Percentiles rank a stretch among this genome's conserved stretches.
Evolutionary conservation across 2,888 invertebrate species (phyloP).

Genomic region (Didymodactylos carnosus): DNA sequence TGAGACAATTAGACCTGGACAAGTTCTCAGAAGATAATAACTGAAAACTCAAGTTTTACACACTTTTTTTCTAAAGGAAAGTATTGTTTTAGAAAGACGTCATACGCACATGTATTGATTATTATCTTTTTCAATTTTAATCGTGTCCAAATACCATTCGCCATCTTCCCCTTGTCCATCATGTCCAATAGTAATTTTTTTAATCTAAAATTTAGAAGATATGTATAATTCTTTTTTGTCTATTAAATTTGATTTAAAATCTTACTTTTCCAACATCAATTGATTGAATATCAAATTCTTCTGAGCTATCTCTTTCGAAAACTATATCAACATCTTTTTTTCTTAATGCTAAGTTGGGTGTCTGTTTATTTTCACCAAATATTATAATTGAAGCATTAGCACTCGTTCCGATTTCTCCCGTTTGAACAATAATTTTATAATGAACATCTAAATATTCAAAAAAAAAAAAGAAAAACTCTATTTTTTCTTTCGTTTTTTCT

Average conservation of each 20-base stretch:
- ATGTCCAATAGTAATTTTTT: not conserved
- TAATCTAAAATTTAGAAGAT: not conserved
- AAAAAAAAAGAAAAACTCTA: too few relatives aligned
- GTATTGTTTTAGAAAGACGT: too few relatives aligned
- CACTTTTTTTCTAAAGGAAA: too few relatives aligned
- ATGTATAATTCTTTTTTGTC: not conserved
- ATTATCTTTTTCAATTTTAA: not conserved
- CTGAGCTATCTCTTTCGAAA: not conserved
- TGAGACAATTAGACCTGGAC: too few relatives aligned
- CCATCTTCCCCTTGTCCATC: not conserved
- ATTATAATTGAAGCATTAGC: not conserved
- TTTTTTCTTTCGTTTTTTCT: too few relatives aligned
- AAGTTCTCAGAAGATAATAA: too few relatives aligned
- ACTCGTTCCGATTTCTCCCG: not conserved
- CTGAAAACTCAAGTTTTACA: too few relatives aligned
- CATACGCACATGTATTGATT: not conserved
- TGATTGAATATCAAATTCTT: not conserved
- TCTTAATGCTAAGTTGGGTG: not conserved
- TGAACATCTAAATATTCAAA: not conserved
- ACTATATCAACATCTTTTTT: not conserved
- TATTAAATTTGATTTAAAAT: too few relatives aligned
- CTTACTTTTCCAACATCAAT: not conserved
- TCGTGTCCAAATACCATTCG: not conserved
- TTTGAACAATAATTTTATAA: not conserved
- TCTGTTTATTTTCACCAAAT: not conserved